Evolutionary conservation across 2,113 vertebrate genomes (phyloP).

Genomic region (Calypte anna): DNA sequence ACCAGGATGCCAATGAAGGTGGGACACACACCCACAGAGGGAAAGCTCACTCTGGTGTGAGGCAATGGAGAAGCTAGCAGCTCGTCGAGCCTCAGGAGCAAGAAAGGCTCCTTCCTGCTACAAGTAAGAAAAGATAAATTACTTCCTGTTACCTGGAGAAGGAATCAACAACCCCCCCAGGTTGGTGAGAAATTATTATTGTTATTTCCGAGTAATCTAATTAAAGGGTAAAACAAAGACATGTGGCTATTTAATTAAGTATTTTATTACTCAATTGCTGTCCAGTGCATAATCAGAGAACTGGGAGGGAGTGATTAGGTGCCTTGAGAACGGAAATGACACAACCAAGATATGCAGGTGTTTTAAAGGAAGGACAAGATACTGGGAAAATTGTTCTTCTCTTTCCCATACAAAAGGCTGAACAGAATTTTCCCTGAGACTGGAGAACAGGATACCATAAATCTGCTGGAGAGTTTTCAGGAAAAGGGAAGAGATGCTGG

Average conservation of each 20-base stretch:
- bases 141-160: constrained; percentile 42
- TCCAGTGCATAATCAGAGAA: constrained; percentile 15
- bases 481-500: background rate
- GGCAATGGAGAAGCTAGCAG: too few species aligned
- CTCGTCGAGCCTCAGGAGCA: too few species aligned
- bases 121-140: background rate
- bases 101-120: too few species aligned
- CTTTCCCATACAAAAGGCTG: background rate
- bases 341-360: background rate
- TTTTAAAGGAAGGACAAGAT: background rate
- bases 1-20: too few species aligned
- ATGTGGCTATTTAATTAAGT: constrained; percentile 35
- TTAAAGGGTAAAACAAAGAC: constrained; percentile 30
- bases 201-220: constrained; percentile 24
- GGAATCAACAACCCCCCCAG: background rate
- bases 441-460: background rate
- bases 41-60: too few species aligned
- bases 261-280: constrained; percentile 44
- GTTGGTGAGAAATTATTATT: background rate
- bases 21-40: too few species aligned
- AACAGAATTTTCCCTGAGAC: background rate
- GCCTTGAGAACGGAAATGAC: constrained; percentile 62
- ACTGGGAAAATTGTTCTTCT: background rate
- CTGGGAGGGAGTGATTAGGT: constrained; percentile 10
- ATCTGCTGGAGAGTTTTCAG: background rate